These are phyloP conservation scores for Pangasius mekongensis DNA, from an alignment of 2,797 vertebrate species.

Conservation along the genomic window DNA sequence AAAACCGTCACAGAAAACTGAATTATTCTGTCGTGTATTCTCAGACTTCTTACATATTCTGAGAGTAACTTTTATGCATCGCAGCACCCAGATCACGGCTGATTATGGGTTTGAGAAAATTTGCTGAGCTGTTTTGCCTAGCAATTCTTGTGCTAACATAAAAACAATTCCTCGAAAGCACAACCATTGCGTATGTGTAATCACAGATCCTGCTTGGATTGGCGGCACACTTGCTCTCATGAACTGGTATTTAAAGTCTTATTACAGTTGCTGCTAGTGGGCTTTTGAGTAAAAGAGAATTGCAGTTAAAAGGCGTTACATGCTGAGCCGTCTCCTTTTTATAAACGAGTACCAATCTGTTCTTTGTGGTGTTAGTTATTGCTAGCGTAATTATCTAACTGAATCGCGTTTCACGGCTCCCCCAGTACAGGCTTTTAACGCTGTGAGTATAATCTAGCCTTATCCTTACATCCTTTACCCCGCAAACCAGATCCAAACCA, in stretches of 20 bases:
- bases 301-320: neutral
- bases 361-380: neutral
- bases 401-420: neutral
- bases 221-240: neutral
- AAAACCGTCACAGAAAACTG: neutral
- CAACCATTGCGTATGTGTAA: neutral
- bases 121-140: neutral
- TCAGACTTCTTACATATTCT: neutral
- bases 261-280: constrained; percentile 10
- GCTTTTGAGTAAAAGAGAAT: constrained; percentile 21
- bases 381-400: neutral
- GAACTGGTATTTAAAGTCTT: neutral
- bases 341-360: neutral
- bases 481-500: neutral
- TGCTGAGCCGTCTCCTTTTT: neutral
- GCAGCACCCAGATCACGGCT: neutral
- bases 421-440: neutral
- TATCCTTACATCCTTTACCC: neutral
- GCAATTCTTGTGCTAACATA: neutral
- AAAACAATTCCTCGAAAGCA: neutral
- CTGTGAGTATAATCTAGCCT: neutral
- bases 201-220: neutral
- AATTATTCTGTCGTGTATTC: neutral
- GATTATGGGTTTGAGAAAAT: neutral
- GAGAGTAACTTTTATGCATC: neutral